Base-by-base conservation (phyloP, 2,888 invertebrate species). In the Leuctra nigra region DNA sequence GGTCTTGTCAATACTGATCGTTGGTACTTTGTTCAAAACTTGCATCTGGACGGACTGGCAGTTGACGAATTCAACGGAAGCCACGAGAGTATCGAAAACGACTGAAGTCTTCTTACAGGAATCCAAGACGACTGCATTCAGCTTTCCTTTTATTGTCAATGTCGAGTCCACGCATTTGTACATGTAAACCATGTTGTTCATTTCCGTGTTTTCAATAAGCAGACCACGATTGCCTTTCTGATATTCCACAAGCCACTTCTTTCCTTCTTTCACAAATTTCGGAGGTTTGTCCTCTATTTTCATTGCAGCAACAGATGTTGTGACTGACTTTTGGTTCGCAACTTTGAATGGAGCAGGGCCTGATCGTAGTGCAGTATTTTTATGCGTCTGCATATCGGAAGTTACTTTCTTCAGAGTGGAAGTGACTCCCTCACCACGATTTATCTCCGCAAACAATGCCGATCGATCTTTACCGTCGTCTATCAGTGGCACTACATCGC, bases 131-230 rank as follows among this genome's bases (percentile, higher is more conserved):
- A 99, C 87, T 41, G 97, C 95, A 74, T 99, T 99, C 63, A 97
- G 78, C 77, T 99, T 99, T 61, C 91, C 92, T 74, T 88, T 89
- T 52, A 94, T 83, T 47, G 87, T 85, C 58, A 99, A 77, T 48
- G 91, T 87, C 2, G 91, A 90, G 70, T 95, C 87, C 68, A 86
- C 84, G 74, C 98, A 99, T 59, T 87, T 89, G 79, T 83, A 99
- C 79, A 97, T 82, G 76, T 99, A 99, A 16, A 99, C 89, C n/a
- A 94, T 91, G 75, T 99, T 98, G 76, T 97, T 98, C 90, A 96
- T 91, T 70, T 96, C 94, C 0, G 87, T 89, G 61, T 91, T 84
- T 55, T 91, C 87, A 16, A 99, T 84, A 1, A 91, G 69, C 55
- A 99, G 75, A 65, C 84, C 81, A 39, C 82, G 75, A 72, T 94